Evolutionary conservation across 1,140 invertebrate species (phyloP).

Genomic region (Orussus abietinus): DNA sequence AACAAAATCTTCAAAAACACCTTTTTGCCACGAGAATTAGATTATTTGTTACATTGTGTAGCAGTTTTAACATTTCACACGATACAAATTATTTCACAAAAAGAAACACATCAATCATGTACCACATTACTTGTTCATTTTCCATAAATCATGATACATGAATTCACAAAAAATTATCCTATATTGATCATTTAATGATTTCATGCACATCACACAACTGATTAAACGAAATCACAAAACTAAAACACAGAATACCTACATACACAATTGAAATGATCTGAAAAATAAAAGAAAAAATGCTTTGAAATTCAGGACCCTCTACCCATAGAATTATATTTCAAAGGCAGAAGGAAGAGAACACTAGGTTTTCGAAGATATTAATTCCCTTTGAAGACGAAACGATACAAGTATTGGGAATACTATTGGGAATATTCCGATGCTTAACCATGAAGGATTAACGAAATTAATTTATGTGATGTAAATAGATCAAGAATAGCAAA

Average conservation of each 20-base stretch:
- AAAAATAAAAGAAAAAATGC: constrained; percentile 42
- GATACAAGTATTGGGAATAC: too few relatives aligned
- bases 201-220: constrained; percentile 30
- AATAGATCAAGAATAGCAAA: too few relatives aligned
- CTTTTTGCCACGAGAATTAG: background rate
- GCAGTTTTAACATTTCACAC: constrained; percentile 5
- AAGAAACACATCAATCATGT: too few relatives aligned
- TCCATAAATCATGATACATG: constrained; percentile 4
- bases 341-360: background rate
- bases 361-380: background rate
- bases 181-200: constrained; percentile 10
- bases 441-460: too few relatives aligned
- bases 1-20: background rate
- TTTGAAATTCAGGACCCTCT: constrained; percentile 47
- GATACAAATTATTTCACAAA: constrained; percentile 10
- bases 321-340: constrained; percentile 38
- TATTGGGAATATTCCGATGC: too few relatives aligned
- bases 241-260: constrained; percentile 43
- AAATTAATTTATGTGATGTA: too few relatives aligned
- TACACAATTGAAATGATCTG: constrained; percentile 48
- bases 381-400: too few relatives aligned
- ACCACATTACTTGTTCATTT: too few relatives aligned
- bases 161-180: constrained; percentile 14
- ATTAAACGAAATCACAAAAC: constrained; percentile 28
- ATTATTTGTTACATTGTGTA: constrained; percentile 4